A percentile compares a stretch with the other conserved stretches of the same genome.
These are phyloP conservation scores for Charadrius vociferus DNA, from an alignment of 2,113 vertebrate genomes.

Conservation along the genomic window DNA sequence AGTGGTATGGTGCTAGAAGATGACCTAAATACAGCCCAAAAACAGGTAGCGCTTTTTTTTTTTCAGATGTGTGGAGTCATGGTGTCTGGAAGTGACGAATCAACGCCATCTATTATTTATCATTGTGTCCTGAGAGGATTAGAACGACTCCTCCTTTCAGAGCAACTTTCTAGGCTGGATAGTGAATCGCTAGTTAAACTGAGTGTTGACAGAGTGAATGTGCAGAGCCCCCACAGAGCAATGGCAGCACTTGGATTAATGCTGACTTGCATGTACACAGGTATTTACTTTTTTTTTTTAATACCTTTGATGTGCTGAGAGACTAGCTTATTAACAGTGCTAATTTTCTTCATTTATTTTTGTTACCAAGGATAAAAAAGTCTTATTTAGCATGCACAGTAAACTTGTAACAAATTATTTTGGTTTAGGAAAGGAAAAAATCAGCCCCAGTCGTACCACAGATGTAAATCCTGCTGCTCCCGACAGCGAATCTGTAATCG, in stretches of 20 bases:
- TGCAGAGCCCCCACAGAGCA: constrained; percentile 93
- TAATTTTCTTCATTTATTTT: neutral
- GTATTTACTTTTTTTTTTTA: constrained; percentile 66
- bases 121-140: constrained; percentile 94
- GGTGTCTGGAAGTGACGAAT: constrained; percentile 93
- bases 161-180: constrained; percentile 92
- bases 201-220: constrained; percentile 94
- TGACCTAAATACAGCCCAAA: neutral
- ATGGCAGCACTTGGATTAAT: constrained; percentile 97
- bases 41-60: neutral
- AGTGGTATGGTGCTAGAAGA: neutral
- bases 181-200: constrained; percentile 93
- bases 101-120: constrained; percentile 91
- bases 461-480: constrained; percentile 85
- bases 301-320: neutral
- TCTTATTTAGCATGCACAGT: neutral
- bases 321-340: neutral
- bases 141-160: constrained; percentile 93
- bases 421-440: constrained; percentile 92
- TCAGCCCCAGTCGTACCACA: constrained; percentile 83
- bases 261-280: constrained; percentile 99
- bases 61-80: constrained; percentile 91
- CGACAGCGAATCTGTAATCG: constrained; percentile 95
- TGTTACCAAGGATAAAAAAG: neutral
- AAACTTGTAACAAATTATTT: neutral